phyloP scores from a whole-genome alignment of 2,888 invertebrate genomes.

The Blastobasis adustella region DNA sequence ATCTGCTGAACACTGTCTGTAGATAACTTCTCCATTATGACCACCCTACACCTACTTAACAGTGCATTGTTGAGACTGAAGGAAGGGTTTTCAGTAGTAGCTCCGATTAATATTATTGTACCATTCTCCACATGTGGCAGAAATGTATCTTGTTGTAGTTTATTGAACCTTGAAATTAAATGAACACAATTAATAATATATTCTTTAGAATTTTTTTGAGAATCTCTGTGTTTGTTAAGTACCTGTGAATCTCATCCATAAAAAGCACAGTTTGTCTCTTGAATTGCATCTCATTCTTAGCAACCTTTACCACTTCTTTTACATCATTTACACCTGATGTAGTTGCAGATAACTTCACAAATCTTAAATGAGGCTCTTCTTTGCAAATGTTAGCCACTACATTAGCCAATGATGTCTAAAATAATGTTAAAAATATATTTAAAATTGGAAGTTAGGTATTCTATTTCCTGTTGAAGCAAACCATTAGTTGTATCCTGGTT shows the following conservation, averaged over 20 bases:
- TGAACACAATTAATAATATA: slow-evolving; percentile 2
- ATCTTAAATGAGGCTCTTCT: slow-evolving; percentile 72
- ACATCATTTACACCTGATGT: slow-evolving; percentile 85
- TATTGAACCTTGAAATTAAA: slow-evolving; percentile 78
- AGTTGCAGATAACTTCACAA: slow-evolving; percentile 84
- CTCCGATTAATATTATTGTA: slow-evolving; percentile 84
- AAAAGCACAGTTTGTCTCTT: slow-evolving; percentile 84
- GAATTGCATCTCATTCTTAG: slow-evolving; percentile 82
- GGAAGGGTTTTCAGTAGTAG: slow-evolving; percentile 93
- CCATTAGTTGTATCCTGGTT: too few species aligned
- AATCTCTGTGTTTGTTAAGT: not conserved
- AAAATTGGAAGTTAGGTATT: too few species aligned
- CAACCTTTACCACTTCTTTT: slow-evolving; percentile 81
- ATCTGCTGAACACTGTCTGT: slow-evolving; percentile 76
- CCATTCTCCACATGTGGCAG: slow-evolving; percentile 87
- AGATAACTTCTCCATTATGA: slow-evolving; percentile 82
- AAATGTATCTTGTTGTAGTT: slow-evolving; percentile 88
- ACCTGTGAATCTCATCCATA: slow-evolving; percentile 89
- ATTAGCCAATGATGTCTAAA: slow-evolving; percentile 83
- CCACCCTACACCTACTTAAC: slow-evolving; percentile 84
- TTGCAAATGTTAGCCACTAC: slow-evolving; percentile 82
- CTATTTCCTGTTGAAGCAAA: too few species aligned
- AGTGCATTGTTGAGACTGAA: slow-evolving; percentile 87
- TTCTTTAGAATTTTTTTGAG: too few species aligned
- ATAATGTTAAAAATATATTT: not conserved